Evolutionary conservation across 2,888 invertebrate species (phyloP).

Genomic region (Trimorus sp.): DNA sequence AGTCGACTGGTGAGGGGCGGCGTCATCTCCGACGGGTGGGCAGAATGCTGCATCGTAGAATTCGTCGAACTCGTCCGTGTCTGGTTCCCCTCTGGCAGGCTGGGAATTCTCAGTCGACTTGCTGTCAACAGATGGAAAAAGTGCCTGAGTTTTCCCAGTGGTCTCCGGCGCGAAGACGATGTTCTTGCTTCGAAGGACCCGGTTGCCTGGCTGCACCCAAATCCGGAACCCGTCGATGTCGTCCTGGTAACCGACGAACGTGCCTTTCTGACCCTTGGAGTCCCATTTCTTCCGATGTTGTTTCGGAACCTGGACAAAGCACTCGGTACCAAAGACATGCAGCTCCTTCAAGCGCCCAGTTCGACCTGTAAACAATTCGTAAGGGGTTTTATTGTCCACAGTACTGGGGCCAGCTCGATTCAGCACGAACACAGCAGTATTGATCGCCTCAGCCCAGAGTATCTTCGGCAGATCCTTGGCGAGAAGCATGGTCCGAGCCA

Average conservation of each 20-base stretch:
- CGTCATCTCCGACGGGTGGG: background rate
- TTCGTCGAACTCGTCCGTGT: background rate
- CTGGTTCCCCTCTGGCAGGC: too few relatives aligned
- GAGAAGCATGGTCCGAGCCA: slow-evolving; percentile 43
- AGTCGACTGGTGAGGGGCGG: background rate
- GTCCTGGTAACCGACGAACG: slow-evolving; percentile 39
- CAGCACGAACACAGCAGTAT: slow-evolving; percentile 51
- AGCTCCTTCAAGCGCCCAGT: slow-evolving; percentile 33
- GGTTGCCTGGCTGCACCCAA: slow-evolving; percentile 38
- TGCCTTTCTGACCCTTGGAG: slow-evolving; percentile 28
- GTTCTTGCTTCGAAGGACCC: slow-evolving; percentile 28
- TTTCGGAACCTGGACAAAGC: slow-evolving; percentile 30
- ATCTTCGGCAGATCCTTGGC: slow-evolving; percentile 35
- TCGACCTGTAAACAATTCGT: slow-evolving; percentile 37
- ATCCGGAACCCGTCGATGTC: slow-evolving; percentile 38
- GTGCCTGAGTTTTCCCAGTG: slow-evolving; percentile 10
- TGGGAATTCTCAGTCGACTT: background rate
- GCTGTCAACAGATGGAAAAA: background rate
- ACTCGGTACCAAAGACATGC: slow-evolving; percentile 40
- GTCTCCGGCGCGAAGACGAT: slow-evolving; percentile 36
- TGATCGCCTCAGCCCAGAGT: slow-evolving; percentile 47
- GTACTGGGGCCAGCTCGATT: slow-evolving; percentile 54
- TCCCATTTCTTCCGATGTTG: slow-evolving; percentile 41
- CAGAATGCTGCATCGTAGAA: background rate
- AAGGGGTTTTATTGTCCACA: slow-evolving; percentile 49